These are phyloP conservation scores for Anguilla megastoma DNA, from an alignment of 2,797 vertebrate genomes.

Conservation along the genomic window DNA sequence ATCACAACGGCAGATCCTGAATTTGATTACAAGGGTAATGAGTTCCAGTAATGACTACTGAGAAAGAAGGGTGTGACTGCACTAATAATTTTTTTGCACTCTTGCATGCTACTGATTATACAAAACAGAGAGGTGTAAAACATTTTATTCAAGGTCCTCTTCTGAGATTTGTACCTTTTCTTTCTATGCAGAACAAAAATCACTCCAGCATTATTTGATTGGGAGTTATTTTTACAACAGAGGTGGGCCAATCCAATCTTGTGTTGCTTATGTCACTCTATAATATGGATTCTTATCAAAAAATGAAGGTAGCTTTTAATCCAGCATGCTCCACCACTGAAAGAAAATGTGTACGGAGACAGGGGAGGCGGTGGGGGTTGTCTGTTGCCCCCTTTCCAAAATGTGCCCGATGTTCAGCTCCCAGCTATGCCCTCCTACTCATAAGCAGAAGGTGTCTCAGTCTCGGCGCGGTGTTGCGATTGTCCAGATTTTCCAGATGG, in stretches of 20 bases:
- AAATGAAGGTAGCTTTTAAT: background rate
- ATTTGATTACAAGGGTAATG: conserved; percentile 12
- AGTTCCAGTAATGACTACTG: conserved; percentile 8
- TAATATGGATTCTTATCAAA: background rate
- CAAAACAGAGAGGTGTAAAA: background rate
- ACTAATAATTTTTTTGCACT: background rate
- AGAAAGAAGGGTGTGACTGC: background rate
- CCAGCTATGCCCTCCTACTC: background rate
- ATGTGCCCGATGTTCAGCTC: background rate
- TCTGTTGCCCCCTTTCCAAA: background rate
- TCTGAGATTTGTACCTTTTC: background rate
- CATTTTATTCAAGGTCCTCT: background rate
- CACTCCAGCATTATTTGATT: background rate
- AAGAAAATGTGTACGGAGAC: background rate
- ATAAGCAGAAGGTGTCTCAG: background rate
- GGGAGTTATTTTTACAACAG: background rate
- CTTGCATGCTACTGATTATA: background rate
- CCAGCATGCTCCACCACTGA: background rate
- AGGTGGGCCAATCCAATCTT: background rate
- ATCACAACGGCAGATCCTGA: background rate
- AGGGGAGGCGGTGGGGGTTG: background rate
- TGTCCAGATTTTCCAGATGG: background rate
- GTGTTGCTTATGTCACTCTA: background rate
- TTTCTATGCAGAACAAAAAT: background rate
- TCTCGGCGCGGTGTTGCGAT: background rate